Evolutionary conservation across 2,797 vertebrate species (phyloP).

Genomic region (Leucoraja ocellata): DNA sequence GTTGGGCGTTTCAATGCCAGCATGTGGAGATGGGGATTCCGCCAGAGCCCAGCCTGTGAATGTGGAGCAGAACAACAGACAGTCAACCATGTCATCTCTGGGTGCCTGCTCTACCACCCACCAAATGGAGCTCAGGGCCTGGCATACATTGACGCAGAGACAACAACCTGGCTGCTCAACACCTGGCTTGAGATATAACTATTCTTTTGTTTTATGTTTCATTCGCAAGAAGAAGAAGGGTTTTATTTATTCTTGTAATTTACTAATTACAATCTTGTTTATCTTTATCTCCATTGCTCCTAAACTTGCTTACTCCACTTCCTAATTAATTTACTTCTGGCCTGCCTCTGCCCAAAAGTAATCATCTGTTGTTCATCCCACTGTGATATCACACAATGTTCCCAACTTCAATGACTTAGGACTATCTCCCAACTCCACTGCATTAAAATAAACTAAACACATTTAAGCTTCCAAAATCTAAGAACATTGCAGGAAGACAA

Average conservation of each 20-base stretch:
- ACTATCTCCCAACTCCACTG: not conserved
- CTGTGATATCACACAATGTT: not conserved
- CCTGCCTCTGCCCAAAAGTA: not conserved
- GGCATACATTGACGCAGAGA: no score
- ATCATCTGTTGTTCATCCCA: not conserved
- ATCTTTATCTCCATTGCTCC: not conserved
- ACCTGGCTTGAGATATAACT: no score
- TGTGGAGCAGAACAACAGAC: no score
- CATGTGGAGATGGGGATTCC: no score
- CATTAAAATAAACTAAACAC: not conserved
- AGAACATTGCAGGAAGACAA: not conserved
- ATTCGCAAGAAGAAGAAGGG: no score
- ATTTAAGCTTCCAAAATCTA: not conserved
- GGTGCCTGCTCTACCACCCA: no score
- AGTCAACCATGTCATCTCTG: no score
- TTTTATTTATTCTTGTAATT: not conserved
- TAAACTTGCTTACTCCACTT: not conserved
- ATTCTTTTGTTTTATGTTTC: no score
- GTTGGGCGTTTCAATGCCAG: no score
- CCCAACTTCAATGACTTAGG: not conserved
- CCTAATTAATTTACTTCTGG: not conserved
- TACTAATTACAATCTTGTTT: not conserved
- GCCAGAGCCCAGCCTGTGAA: no score
- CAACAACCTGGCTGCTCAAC: no score
- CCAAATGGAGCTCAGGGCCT: no score